phyloP scores from a whole-genome alignment of 2,888 invertebrate genomes.

The Coecobrya sp. region DNA sequence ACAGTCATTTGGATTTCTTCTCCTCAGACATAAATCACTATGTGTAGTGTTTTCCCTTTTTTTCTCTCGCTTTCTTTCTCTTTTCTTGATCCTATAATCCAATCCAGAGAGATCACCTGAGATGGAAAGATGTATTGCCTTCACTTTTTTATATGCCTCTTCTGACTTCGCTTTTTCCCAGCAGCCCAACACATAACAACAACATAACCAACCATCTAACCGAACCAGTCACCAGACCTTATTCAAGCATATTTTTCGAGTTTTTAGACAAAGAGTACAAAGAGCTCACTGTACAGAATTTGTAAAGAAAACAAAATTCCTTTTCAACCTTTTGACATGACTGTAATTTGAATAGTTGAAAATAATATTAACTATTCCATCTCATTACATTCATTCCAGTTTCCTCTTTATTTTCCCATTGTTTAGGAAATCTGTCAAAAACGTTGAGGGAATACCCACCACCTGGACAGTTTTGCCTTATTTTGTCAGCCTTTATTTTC shows the following conservation, averaged over 20 bases:
- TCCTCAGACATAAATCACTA: constrained; percentile 61
- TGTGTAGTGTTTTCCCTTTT: constrained; percentile 1
- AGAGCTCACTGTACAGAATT: not conserved
- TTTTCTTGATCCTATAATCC: constrained; percentile 67
- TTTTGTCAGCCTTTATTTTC: not conserved
- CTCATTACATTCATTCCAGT: not conserved
- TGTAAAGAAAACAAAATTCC: not conserved
- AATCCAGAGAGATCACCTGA: constrained; percentile 64
- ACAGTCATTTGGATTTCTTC: constrained; percentile 18
- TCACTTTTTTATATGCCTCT: constrained; percentile 50
- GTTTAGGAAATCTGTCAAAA: constrained; percentile 30
- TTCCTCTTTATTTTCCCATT: not conserved
- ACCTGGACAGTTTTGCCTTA: constrained; percentile 46
- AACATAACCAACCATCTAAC: not conserved
- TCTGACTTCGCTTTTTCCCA: not conserved
- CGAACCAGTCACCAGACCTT: not conserved
- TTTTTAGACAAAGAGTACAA: not conserved
- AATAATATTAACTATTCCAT: constrained; percentile 61
- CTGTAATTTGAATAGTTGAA: not conserved
- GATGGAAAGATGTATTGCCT: constrained; percentile 61
- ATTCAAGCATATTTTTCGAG: constrained; percentile 37
- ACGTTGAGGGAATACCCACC: not conserved
- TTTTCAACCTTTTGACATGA: not conserved
- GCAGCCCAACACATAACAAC: too few species aligned
- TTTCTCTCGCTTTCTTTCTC: not conserved